Base-by-base conservation (phyloP, 1,140 invertebrate species). In the Tetraneura akinire region DNA sequence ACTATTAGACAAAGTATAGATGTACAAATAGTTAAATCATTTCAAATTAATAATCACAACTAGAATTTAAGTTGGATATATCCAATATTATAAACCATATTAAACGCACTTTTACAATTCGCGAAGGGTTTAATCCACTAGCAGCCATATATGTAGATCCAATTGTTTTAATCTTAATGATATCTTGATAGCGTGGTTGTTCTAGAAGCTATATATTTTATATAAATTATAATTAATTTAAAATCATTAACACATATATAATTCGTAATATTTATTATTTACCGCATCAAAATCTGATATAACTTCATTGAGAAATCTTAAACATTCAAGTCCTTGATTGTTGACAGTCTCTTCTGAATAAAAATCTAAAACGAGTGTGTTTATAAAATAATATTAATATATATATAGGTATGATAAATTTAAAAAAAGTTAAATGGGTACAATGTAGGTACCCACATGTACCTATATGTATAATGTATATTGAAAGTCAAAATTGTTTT, bases 151-250 rank as follows among this genome's bases (percentile, higher is more conserved):
- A 98, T 0, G 96, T 98, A 1, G 96, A 96, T 37, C 96, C 94
- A 83, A 98, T 98, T 16, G 97, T 98, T 87, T 98, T 98, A 68
- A 98, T 98, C 89, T 98, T 98, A 74, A 96, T 96, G 49, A 97
- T 95, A 83, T 94, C 92, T 85, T 92, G 91, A 85, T 94, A 96
- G 84, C 94, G 91, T 0, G 91, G 88, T 80, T 93, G 88, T 84
- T 96, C 94, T 80, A 97, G 84, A 80, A 97, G 87, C 94, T 96
- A 85, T 55, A 89, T 88, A 37, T n/a, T n/a, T n/a, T n/a, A n/a
- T 26, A 47, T n/a, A n/a, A 66, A 51, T 62, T 49, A 80, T 37
- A 37, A 37, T n/a, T n/a, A n/a, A n/a, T n/a, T n/a, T n/a, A n/a
- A n/a, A n/a, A n/a, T n/a, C n/a, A n/a, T n/a, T 53, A 32, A 51